Evolutionary conservation across 2,888 invertebrate genomes (phyloP), one percentile per base, ranked within the genome.

Genomic region (Clostera curtula): DNA sequence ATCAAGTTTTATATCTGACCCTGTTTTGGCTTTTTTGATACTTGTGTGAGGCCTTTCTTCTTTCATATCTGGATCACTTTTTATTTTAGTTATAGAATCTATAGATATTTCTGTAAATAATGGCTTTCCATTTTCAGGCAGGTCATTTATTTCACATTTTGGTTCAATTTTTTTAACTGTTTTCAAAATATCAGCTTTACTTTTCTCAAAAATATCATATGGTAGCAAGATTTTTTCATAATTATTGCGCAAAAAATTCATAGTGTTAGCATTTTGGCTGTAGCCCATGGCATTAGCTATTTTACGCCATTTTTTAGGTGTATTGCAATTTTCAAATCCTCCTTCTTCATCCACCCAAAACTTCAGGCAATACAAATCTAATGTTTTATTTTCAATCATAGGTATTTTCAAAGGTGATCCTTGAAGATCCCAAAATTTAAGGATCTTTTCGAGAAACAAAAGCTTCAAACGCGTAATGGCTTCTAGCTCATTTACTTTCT

Each of bases 361-460:
- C 54, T 89, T 89, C 6, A 92, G 66, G 23, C 87, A 87, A 54
- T 88, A 90, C 29, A 92, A 72, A 71, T 92, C 91, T 34, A 92
- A 61, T 7, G 87, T 86, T 68, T 89, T 89, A 50, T 88, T 86
- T 62, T 92, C 91, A 27, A 91, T 87, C 73, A 88, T 87, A 1
- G 91, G 91, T 43, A 90, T 86, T 66, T 87, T 88, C 23, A 88
- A 59, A 2, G 87, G 85, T 4, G 86, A 85, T 1, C 89, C 89
- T 67, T 91, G 91, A 8, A 91, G 69, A 47, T 91, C 89, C 91
- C 91, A 92, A 68, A 91, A 92, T 56, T 89, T 90, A 14, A 89
- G 85, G 49, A 92, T 87, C 62, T 89, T 87, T 56, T 92, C 90
- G 34, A 90, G 77, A 68, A 92, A 92, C 62, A 90, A 88, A 43